Percentiles rank a stretch among this genome's conserved stretches.
phyloP scores from a whole-genome alignment of 2,888 invertebrate genomes.

The Brachypalpus laphriformis region DNA sequence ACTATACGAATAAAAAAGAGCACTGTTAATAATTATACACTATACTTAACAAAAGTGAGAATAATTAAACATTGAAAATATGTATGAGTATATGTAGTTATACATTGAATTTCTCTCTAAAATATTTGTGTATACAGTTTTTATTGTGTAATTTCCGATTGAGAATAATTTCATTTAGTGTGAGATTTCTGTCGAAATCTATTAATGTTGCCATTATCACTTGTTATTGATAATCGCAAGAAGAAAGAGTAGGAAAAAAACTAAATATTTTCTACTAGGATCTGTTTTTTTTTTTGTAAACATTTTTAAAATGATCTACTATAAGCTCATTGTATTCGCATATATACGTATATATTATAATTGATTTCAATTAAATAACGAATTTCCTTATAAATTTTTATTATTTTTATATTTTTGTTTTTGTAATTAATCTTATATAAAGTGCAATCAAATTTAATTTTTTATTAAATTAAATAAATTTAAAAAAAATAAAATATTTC shows the following conservation, averaged over 20 bases:
- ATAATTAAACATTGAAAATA: background rate
- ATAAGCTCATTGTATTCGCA: background rate
- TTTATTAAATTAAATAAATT: conserved; percentile 42
- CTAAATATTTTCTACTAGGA: background rate
- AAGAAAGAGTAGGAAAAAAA: background rate
- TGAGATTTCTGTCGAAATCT: background rate
- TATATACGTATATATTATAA: conserved; percentile 2
- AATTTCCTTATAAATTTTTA: conserved; percentile 12
- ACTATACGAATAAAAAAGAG: background rate
- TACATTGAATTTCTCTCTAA: background rate
- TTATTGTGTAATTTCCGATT: background rate
- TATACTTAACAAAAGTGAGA: conserved; percentile 5
- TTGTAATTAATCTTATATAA: conserved; percentile 46
- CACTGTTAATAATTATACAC: conserved; percentile 66
- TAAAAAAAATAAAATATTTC: conserved; percentile 25
- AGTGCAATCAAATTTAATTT: conserved; percentile 68
- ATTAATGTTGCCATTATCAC: conserved; percentile 58
- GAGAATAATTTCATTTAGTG: conserved; percentile 5
- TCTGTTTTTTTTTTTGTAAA: background rate
- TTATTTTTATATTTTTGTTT: conserved; percentile 1
- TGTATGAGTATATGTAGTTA: background rate
- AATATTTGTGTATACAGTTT: conserved; percentile 3
- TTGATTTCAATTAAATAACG: conserved; percentile 3
- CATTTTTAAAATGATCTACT: background rate
- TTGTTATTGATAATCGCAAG: conserved; percentile 47